These are phyloP conservation scores for Protonibea diacanthus DNA, from an alignment of 2,797 vertebrate species.

Conservation along the genomic window DNA sequence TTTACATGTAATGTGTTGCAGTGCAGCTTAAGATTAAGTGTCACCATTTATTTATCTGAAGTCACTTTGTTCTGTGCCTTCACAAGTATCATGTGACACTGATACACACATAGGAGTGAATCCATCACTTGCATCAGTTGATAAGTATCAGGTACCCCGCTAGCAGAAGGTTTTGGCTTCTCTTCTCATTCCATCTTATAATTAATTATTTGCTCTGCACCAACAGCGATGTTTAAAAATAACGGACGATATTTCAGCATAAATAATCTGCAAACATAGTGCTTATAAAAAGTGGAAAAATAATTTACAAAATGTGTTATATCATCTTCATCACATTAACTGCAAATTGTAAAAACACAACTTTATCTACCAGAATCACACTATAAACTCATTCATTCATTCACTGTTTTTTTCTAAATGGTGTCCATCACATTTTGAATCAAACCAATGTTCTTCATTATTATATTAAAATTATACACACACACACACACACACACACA, in stretches of 20 bases:
- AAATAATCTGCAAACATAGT: not conserved
- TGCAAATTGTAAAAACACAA: not conserved
- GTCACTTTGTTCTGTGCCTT: conserved; percentile 4
- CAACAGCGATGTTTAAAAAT: not conserved
- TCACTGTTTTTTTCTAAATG: conserved; percentile 3
- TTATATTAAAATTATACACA: no score
- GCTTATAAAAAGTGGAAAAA: not conserved
- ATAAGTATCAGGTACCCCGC: conserved; percentile 17
- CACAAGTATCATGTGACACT: not conserved
- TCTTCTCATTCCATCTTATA: conserved; percentile 3
- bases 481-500: no score
- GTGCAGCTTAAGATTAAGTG: conserved; percentile 14
- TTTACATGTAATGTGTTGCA: not conserved
- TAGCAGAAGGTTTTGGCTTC: not conserved
- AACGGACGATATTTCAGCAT: not conserved
- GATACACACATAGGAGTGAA: conserved; percentile 22
- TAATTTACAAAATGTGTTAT: not conserved
- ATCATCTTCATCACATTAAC: not conserved
- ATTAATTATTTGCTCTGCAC: conserved; percentile 15
- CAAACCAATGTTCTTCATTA: conserved; percentile 11
- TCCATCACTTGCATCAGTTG: conserved; percentile 26
- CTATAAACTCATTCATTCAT: not conserved
- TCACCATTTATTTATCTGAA: conserved; percentile 30
- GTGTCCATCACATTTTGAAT: not conserved
- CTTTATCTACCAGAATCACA: not conserved